These are phyloP conservation scores for Chromoteleia sp. DNA, from an alignment of 2,888 invertebrate species.

Conservation along the genomic window DNA sequence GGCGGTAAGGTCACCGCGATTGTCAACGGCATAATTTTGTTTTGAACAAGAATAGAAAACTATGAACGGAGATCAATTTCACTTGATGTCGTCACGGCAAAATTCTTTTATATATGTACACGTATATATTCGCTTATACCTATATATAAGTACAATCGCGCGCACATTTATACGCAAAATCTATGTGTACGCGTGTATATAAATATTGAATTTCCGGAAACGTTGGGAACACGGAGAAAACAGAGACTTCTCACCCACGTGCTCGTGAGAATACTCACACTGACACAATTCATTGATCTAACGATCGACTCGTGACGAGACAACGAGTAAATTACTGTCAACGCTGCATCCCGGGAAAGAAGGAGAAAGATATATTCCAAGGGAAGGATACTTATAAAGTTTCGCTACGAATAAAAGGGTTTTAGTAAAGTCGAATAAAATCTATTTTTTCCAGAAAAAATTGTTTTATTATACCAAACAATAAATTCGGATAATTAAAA, in stretches of 20 bases:
- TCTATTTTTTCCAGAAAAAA: too few relatives aligned
- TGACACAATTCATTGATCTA: conserved; percentile 63
- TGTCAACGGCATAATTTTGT: conserved; percentile 60
- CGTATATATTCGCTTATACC: not conserved
- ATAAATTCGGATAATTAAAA: too few relatives aligned
- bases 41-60: conserved; percentile 52
- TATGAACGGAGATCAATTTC: conserved; percentile 45
- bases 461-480: too few relatives aligned
- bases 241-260: conserved; percentile 63
- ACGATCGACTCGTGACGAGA: conserved; percentile 65
- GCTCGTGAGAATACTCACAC: conserved; percentile 26
- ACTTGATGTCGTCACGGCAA: conserved; percentile 47
- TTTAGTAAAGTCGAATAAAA: too few relatives aligned
- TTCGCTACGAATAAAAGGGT: too few relatives aligned
- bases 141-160: conserved; percentile 1
- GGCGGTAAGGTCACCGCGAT: conserved; percentile 50
- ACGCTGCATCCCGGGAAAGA: conserved; percentile 3
- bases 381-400: too few relatives aligned
- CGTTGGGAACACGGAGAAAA: conserved; percentile 59
- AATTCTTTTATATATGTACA: not conserved
- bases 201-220: conserved; percentile 70
- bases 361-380: not conserved
- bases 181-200: conserved; percentile 37
- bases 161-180: conserved; percentile 31
- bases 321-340: conserved; percentile 62